Conservation (phyloP, 2,797 vertebrate genomes). For the Falco columbarius region DNA sequence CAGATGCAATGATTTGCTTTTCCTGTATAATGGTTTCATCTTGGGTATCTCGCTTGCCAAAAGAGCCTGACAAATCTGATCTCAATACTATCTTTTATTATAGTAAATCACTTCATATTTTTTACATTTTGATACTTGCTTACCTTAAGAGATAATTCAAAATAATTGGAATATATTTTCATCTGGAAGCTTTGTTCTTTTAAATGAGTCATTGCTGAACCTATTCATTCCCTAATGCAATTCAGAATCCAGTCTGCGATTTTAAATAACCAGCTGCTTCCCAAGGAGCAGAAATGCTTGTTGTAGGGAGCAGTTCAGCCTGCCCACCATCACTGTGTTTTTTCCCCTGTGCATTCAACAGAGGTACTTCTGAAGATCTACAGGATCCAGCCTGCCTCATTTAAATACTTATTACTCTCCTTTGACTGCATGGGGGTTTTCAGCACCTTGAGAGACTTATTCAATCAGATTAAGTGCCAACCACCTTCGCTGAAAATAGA, state of each 20-base stretch:
- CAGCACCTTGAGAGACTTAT: not conserved
- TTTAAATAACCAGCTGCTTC: not conserved
- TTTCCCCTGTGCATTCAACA: not conserved
- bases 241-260: not conserved
- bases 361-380: not conserved
- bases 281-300: accelerated
- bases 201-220: not conserved
- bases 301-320: not conserved
- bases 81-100: not conserved
- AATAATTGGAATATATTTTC: not conserved
- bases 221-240: not conserved
- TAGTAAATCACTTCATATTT: not conserved
- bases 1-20: conserved; percentile 41
- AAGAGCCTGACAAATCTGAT: conserved; percentile 10
- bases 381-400: not conserved
- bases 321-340: not conserved
- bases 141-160: not conserved
- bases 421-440: not conserved
- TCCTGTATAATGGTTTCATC: conserved; percentile 30
- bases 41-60: not conserved
- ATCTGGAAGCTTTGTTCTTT: not conserved
- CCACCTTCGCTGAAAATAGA: not conserved
- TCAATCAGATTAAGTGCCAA: not conserved
- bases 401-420: not conserved
- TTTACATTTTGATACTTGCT: conserved; percentile 2